These are phyloP conservation scores for Struthidea cinerea DNA, from an alignment of 2,113 vertebrate species.

Conservation along the genomic window DNA sequence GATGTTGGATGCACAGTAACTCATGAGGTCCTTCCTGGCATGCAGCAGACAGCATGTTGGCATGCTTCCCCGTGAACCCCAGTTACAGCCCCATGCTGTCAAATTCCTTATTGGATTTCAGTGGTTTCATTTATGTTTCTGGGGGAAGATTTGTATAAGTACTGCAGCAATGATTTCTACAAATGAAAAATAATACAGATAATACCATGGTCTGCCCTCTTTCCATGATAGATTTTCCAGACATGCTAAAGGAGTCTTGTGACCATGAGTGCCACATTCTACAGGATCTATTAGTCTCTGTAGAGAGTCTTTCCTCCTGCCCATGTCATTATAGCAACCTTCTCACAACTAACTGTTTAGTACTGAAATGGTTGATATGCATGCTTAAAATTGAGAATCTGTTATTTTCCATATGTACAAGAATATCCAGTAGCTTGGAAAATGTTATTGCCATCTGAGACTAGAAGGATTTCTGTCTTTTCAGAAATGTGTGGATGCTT, in stretches of 20 bases:
- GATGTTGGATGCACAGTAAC: accelerated
- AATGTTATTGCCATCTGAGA: not conserved
- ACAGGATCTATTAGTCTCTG: accelerated
- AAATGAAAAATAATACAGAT: not conserved
- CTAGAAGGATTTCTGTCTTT: not conserved
- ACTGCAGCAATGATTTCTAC: not conserved
- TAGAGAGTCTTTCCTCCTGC: not conserved
- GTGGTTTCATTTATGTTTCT: not conserved
- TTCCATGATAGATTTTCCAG: not conserved
- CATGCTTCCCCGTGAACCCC: not conserved
- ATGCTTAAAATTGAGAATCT: not conserved
- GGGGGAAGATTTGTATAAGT: not conserved
- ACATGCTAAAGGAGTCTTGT: not conserved
- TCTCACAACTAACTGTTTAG: not conserved
- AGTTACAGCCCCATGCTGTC: not conserved
- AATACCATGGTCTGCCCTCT: not conserved
- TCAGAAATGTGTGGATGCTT: not conserved
- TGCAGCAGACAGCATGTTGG: accelerated
- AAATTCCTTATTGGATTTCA: not conserved
- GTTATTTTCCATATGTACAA: not conserved
- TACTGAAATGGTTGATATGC: not conserved
- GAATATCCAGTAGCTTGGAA: not conserved
- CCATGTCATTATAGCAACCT: not conserved
- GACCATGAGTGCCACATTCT: accelerated
- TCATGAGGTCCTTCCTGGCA: accelerated